A percentile compares a stretch with the other conserved stretches of the same genome.
These are phyloP conservation scores for Drosophila subsilvestris DNA, from an alignment of 2,888 invertebrate genomes.

Conservation along the genomic window DNA sequence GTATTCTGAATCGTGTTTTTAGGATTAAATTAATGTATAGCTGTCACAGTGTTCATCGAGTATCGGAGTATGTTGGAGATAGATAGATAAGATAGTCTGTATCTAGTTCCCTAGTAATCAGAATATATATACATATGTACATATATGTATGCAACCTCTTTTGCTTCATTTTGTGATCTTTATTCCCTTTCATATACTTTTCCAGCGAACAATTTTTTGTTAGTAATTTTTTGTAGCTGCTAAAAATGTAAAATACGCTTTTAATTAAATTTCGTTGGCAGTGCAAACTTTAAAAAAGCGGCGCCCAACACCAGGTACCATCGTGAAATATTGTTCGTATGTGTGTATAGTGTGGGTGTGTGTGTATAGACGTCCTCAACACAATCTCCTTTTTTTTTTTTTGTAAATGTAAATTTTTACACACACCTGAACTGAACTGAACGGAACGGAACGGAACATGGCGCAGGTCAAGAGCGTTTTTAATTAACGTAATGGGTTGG, in stretches of 20 bases:
- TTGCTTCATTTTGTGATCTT: neutral
- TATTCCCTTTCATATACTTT: neutral
- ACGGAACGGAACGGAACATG: conserved; percentile 1
- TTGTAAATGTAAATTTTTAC: neutral
- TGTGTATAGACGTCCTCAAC: neutral
- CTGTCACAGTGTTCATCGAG: no score
- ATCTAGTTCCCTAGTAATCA: no score
- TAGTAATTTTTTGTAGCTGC: neutral
- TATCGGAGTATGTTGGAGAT: no score
- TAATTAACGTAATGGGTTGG: conserved; percentile 1
- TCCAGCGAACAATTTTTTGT: neutral
- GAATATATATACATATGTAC: no score
- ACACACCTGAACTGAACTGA: neutral
- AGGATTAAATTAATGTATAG: neutral
- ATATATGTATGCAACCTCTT: neutral
- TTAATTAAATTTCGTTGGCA: conserved; percentile 56
- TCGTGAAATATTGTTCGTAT: neutral
- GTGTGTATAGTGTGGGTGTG: neutral
- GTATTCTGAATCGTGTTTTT: neutral
- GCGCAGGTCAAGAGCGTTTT: conserved; percentile 1
- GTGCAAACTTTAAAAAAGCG: conserved; percentile 11
- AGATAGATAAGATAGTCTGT: no score
- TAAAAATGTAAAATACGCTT: conserved; percentile 46
- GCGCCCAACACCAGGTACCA: neutral
- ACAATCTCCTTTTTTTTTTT: no score